A percentile compares a stretch with the other conserved stretches of the same genome.
phyloP scores from a whole-genome alignment of 2,888 invertebrate genomes.

The Pandemis cinnamomeana region DNA sequence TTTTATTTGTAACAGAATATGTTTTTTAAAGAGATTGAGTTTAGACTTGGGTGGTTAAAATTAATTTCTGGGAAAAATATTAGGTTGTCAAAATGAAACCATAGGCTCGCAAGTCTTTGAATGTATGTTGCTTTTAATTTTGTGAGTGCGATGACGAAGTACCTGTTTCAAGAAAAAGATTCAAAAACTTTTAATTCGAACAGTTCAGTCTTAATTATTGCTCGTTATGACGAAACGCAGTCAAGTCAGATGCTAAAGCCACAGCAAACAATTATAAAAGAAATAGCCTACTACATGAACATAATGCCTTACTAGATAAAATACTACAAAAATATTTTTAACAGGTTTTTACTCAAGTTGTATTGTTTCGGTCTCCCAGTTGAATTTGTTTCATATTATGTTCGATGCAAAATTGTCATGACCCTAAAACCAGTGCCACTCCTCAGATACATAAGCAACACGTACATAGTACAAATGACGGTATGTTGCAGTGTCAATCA shows the following conservation, averaged over 20 bases:
- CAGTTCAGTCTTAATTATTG: neutral
- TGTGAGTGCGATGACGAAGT: no score
- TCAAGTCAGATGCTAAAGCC: neutral
- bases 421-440: slow-evolving; percentile 48
- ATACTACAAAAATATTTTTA: neutral
- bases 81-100: no score
- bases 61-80: no score
- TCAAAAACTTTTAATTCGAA: no score
- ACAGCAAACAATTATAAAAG: neutral
- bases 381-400: neutral
- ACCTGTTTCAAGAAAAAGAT: no score
- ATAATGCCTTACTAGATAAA: no score
- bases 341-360: neutral
- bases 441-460: slow-evolving; percentile 55
- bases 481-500: slow-evolving; percentile 62
- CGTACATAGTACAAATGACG: slow-evolving; percentile 61
- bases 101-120: no score
- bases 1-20: no score
- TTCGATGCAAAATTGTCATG: slow-evolving; percentile 11
- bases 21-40: no score
- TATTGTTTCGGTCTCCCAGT: neutral
- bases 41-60: no score
- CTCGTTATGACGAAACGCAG: neutral
- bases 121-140: no score
- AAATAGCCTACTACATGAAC: no score